Conservation (phyloP, 2,797 vertebrate species). For the Enteromius radiatus region DNA sequence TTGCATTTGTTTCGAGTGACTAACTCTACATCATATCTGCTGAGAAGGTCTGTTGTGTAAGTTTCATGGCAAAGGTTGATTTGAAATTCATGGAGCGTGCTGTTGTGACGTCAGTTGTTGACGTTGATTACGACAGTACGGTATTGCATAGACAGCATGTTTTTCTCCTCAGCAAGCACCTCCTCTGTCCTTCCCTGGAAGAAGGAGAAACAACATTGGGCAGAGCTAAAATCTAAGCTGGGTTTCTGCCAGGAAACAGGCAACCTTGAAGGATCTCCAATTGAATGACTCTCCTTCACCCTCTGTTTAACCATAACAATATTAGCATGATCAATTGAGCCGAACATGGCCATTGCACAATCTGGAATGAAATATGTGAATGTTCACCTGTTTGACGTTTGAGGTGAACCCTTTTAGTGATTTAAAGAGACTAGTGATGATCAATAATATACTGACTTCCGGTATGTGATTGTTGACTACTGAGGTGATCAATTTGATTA, state of each 20-base stretch:
- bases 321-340: slow-evolving; percentile 69
- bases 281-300: slow-evolving; percentile 65
- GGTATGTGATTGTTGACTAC: neutral
- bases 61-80: slow-evolving; percentile 20
- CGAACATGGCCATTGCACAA: slow-evolving; percentile 56
- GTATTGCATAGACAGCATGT: slow-evolving; percentile 74
- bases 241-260: slow-evolving; percentile 61
- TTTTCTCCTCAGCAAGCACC: slow-evolving; percentile 60
- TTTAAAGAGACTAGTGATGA: neutral
- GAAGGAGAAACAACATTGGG: slow-evolving; percentile 38
- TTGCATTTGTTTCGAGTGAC: slow-evolving; percentile 22
- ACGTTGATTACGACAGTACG: slow-evolving; percentile 54
- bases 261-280: slow-evolving; percentile 56
- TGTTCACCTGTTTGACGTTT: neutral
- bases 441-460: neutral
- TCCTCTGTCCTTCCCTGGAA: slow-evolving; percentile 62
- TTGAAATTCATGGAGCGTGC: slow-evolving; percentile 41
- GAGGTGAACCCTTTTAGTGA: neutral
- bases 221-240: neutral
- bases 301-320: slow-evolving; percentile 60
- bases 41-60: slow-evolving; percentile 69
- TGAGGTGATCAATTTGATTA: neutral
- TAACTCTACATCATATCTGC: slow-evolving; percentile 61
- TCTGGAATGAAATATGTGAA: slow-evolving; percentile 15
- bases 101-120: slow-evolving; percentile 35